Percentiles rank a stretch among this genome's conserved stretches.
Evolutionary conservation across 2,113 vertebrate genomes (phyloP).

Genomic region (Eptesicus fuscus): DNA sequence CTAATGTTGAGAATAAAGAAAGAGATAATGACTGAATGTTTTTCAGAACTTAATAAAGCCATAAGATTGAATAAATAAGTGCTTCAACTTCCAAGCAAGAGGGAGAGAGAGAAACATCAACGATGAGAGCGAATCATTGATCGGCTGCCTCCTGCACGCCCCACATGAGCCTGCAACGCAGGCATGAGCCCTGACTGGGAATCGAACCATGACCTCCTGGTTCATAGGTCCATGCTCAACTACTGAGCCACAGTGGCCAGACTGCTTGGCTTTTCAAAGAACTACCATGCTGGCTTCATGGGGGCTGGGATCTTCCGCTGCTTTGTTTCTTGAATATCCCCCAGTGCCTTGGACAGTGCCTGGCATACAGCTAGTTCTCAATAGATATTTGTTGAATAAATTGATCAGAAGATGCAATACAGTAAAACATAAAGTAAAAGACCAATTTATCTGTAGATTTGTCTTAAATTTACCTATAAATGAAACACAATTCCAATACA

Average conservation of each 20-base stretch:
- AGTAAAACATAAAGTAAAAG: not conserved
- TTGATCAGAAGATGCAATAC: not conserved
- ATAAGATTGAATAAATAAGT: not conserved
- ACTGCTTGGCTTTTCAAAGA: not conserved
- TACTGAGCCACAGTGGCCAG: too few species aligned
- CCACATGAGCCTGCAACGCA: too few species aligned
- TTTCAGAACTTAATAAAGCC: not conserved
- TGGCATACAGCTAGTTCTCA: not conserved
- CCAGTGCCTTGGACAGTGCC: not conserved
- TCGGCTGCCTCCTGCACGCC: too few species aligned
- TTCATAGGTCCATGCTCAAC: too few species aligned
- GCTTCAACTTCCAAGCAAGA: not conserved
- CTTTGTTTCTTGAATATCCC: not conserved
- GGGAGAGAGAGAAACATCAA: not conserved
- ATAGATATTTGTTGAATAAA: not conserved
- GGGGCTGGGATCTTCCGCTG: not conserved
- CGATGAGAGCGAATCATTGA: too few species aligned
- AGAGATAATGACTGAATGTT: not conserved
- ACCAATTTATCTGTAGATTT: not conserved
- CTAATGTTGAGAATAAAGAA: not conserved
- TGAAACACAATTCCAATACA: not conserved
- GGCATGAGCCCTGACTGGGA: too few species aligned
- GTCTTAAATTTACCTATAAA: not conserved
- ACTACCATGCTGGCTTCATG: not conserved
- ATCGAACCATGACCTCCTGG: too few species aligned